Evolutionary conservation across 2,113 vertebrate species (phyloP).

Genomic region (Sminthopsis crassicaudata): DNA sequence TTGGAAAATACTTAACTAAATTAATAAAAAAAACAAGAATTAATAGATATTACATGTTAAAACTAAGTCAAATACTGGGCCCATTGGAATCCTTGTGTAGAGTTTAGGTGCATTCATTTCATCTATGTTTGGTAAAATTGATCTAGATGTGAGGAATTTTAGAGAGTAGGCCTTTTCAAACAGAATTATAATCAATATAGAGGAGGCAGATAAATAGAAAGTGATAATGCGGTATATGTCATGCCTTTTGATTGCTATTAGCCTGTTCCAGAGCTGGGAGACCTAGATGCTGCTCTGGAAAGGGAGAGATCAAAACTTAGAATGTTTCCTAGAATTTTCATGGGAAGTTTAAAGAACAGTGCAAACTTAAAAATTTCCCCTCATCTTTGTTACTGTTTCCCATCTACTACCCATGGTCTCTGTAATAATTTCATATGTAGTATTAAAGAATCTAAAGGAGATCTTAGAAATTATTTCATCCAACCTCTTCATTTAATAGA

Average conservation of each 20-base stretch:
- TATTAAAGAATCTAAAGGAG: too few species aligned
- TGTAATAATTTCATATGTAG: too few species aligned
- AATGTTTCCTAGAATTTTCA: too few species aligned
- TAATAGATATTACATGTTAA: background rate
- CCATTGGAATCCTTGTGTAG: background rate
- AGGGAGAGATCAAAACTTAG: too few species aligned
- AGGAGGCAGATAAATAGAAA: background rate
- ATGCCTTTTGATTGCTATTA: background rate
- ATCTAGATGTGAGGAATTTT: background rate
- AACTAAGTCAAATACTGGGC: background rate
- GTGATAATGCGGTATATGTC: background rate
- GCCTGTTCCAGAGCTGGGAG: too few species aligned
- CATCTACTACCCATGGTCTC: too few species aligned
- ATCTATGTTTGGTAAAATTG: background rate
- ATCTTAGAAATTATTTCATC: too few species aligned
- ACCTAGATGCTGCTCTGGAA: too few species aligned
- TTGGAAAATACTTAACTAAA: background rate
- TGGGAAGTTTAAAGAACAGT: too few species aligned
- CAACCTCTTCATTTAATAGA: too few species aligned
- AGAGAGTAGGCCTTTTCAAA: background rate
- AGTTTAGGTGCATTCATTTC: background rate
- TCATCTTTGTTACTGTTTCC: too few species aligned
- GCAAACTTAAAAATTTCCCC: too few species aligned
- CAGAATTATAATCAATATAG: background rate
- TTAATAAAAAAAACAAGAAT: background rate